Conservation (phyloP, 2,888 invertebrate genomes). For the Morinoia aosen region DNA sequence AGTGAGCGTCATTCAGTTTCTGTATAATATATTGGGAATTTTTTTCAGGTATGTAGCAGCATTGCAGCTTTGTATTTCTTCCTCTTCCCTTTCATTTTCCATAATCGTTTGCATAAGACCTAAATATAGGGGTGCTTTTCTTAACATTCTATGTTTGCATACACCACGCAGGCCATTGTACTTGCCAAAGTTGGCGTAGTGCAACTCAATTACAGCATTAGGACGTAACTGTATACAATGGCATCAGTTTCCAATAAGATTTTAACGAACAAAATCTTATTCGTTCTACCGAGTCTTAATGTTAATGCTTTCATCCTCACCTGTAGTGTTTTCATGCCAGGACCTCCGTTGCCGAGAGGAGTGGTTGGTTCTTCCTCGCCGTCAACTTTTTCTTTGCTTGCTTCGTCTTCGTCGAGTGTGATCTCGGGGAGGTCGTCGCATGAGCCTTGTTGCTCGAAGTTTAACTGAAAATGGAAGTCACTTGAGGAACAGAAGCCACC, state of each 20-base stretch:
- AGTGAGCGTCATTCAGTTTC: no score
- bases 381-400: neutral
- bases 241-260: neutral
- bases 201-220: no score
- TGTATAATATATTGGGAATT: no score
- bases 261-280: neutral
- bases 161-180: no score
- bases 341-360: slow-evolving; percentile 43
- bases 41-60: no score
- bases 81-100: no score
- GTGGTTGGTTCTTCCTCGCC: slow-evolving; percentile 35
- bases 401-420: slow-evolving; percentile 28
- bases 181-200: no score
- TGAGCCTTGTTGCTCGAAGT: slow-evolving; percentile 54
- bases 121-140: no score
- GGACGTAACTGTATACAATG: no score
- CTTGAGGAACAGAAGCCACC: neutral
- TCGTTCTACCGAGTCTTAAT: neutral
- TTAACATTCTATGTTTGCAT: no score
- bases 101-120: no score
- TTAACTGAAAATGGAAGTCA: neutral
- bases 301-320: neutral
- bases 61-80: no score
- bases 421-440: slow-evolving; percentile 56
- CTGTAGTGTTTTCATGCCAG: slow-evolving; percentile 22